phyloP scores from a whole-genome alignment of 2,888 invertebrate genomes.

The Tetheella fluctuosa region DNA sequence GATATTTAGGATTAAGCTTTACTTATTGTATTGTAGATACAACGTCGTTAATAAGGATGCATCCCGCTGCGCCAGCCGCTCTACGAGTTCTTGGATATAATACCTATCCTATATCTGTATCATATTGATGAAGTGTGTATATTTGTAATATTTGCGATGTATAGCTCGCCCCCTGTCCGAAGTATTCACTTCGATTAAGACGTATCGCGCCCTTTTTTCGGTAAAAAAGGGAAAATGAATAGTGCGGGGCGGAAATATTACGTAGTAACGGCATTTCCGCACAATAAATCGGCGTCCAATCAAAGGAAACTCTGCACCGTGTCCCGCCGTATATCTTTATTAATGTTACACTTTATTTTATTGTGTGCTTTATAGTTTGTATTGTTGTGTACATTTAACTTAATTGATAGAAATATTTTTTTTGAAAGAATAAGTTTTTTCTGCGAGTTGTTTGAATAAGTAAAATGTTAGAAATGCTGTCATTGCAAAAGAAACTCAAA shows the following conservation, averaged over 20 bases:
- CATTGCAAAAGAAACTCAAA: constrained; percentile 16
- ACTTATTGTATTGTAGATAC: no score
- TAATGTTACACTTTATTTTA: constrained; percentile 82
- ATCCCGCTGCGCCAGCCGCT: no score
- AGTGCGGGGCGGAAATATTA: constrained; percentile 83
- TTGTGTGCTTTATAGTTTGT: constrained; percentile 76
- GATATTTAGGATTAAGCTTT: no score
- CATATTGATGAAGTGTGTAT: background rate
- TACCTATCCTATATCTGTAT: background rate
- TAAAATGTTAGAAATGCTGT: constrained; percentile 9
- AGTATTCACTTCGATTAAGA: constrained; percentile 73
- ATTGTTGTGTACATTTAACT: constrained; percentile 71
- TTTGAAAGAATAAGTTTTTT: background rate
- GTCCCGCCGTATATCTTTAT: constrained; percentile 76
- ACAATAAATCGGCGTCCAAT: constrained; percentile 84
- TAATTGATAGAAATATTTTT: constrained; percentile 55
- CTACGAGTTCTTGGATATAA: no score
- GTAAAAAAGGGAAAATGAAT: constrained; percentile 83
- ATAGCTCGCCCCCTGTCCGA: constrained; percentile 40
- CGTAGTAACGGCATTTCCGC: constrained; percentile 83
- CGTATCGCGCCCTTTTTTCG: constrained; percentile 82
- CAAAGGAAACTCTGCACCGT: constrained; percentile 74
- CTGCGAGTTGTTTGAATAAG: background rate
- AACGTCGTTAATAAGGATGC: no score
- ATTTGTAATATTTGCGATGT: constrained; percentile 18